Conservation (phyloP, 2,888 invertebrate genomes). For the Pandemis cinnamomeana region DNA sequence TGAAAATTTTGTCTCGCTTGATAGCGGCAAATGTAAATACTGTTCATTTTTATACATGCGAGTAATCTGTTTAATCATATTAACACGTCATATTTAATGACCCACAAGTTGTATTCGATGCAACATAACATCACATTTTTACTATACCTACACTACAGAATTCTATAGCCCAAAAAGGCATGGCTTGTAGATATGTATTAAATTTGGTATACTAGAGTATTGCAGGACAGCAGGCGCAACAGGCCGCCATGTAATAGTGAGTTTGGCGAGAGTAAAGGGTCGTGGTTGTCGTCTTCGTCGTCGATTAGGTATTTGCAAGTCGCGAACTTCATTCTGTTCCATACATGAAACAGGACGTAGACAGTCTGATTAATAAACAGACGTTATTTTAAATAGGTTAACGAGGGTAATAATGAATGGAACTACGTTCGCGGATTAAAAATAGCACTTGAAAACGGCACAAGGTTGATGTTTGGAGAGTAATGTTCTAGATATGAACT, state of each 20-base stretch:
- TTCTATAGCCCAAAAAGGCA: too few relatives aligned
- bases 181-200: too few relatives aligned
- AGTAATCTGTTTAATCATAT: not conserved
- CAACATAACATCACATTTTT: too few relatives aligned
- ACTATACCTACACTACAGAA: too few relatives aligned
- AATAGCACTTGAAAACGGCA: constrained; percentile 32
- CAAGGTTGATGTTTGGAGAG: constrained; percentile 27
- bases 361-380: constrained; percentile 4
- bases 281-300: too few relatives aligned
- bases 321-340: not conserved
- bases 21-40: not conserved
- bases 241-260: too few relatives aligned
- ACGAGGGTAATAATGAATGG: constrained; percentile 34
- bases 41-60: not conserved
- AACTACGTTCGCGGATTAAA: constrained; percentile 23
- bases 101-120: not conserved
- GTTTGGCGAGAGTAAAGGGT: too few relatives aligned
- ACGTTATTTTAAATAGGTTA: constrained; percentile 29
- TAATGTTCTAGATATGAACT: not conserved
- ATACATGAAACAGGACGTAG: not conserved
- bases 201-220: too few relatives aligned
- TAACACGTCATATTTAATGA: not conserved
- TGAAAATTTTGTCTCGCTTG: constrained; percentile 1
- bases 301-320: too few relatives aligned
- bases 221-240: too few relatives aligned